Conservation (phyloP, 30 jellyfish, hydroid and myxozoan genomes). For the Cassiopea andromeda region DNA sequence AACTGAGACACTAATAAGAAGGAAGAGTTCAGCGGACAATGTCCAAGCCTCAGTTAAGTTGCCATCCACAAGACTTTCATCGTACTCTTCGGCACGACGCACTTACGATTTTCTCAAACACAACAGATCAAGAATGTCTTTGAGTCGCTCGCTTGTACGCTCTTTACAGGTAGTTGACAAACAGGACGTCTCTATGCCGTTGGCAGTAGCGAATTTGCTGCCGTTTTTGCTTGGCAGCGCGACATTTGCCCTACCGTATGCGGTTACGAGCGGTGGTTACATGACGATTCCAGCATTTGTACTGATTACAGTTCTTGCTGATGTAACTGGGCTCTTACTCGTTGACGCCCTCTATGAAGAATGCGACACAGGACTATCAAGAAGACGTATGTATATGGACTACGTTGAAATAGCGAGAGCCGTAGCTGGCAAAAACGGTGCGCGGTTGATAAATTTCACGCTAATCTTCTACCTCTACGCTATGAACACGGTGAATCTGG, state of each 20-base stretch:
- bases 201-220: conserved; percentile 65
- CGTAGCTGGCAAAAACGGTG: conserved; percentile 66
- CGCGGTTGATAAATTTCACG: conserved; percentile 25
- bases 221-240: conserved; percentile 68
- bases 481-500: conserved; percentile 43
- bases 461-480: conserved; percentile 46
- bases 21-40: conserved; percentile 3
- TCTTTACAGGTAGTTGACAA: conserved; percentile 34
- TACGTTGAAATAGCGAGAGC: conserved; percentile 57
- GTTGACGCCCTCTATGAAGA: conserved; percentile 74
- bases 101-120: conserved; percentile 35
- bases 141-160: conserved; percentile 21
- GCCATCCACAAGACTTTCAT: conserved; percentile 58
- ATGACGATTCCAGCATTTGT: conserved; percentile 46
- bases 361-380: not conserved
- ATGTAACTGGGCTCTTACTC: conserved; percentile 47
- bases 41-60: conserved; percentile 56
- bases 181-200: conserved; percentile 49
- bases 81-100: conserved; percentile 46
- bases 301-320: conserved; percentile 56
- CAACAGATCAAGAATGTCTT: conserved; percentile 17
- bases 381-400: conserved; percentile 40
- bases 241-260: conserved; percentile 64
- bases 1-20: not conserved
- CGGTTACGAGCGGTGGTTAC: conserved; percentile 68